Conservation (phyloP, 2,797 vertebrate genomes). For the Emys orbicularis region DNA sequence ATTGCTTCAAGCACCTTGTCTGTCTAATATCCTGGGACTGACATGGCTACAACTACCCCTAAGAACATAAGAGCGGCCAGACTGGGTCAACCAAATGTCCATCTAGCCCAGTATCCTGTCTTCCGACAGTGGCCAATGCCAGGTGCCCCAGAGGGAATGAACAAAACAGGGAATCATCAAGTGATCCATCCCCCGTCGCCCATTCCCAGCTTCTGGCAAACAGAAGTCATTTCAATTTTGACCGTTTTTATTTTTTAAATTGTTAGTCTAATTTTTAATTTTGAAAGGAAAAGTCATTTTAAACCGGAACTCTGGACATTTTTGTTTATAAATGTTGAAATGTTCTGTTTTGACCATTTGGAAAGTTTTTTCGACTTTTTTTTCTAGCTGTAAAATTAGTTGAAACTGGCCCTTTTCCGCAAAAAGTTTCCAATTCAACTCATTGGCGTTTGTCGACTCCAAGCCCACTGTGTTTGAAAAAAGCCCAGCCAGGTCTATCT, state of each 20-base stretch:
- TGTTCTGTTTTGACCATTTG: neutral
- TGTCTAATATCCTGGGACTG: neutral
- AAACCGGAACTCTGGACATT: neutral
- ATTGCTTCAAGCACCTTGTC: neutral
- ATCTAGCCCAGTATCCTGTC: no score
- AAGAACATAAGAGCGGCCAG: no score
- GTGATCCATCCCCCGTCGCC: no score
- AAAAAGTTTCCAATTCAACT: neutral
- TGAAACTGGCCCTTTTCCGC: neutral
- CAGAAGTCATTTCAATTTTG: neutral
- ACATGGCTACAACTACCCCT: rapidly evolving
- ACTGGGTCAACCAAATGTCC: no score
- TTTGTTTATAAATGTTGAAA: neutral
- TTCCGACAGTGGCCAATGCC: no score
- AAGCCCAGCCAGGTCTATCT: neutral
- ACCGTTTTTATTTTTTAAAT: neutral
- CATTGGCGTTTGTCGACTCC: neutral
- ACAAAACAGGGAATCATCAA: no score
- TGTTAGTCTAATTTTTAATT: neutral
- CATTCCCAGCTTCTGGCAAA: no score
- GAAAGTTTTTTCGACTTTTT: neutral
- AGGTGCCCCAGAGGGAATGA: no score
- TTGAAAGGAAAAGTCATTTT: neutral
- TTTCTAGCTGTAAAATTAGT: neutral
- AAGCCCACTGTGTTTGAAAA: neutral